A percentile compares a stretch with the other conserved stretches of the same genome.
These are phyloP conservation scores for Cyprinodon brontotheroides DNA, from an alignment of 2,113 vertebrate genomes.

Conservation along the genomic window DNA sequence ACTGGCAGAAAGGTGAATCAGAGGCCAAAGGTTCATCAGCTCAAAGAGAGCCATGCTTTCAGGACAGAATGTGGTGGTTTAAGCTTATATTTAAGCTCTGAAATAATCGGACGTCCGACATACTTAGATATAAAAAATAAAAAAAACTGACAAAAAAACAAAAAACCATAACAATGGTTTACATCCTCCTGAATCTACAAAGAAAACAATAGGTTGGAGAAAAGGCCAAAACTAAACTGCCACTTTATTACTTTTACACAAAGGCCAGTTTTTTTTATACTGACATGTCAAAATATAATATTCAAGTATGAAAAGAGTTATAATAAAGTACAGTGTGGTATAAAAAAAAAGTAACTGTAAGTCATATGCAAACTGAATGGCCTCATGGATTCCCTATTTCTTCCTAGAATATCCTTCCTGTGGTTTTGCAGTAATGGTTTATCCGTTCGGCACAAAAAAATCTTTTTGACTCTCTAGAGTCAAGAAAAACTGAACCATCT, in stretches of 20 bases:
- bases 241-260: conserved; percentile 25
- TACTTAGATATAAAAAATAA: background rate
- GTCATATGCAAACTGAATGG: background rate
- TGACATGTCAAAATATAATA: background rate
- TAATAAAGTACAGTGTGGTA: background rate
- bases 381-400: background rate
- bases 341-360: no score
- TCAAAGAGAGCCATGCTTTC: conserved; percentile 7
- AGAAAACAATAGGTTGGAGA: conserved; percentile 31
- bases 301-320: background rate
- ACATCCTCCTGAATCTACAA: conserved; percentile 9
- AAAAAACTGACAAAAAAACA: no score
- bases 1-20: conserved; percentile 30
- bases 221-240: conserved; percentile 33
- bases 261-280: conserved; percentile 18
- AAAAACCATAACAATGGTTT: background rate
- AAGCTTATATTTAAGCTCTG: background rate
- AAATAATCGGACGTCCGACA: background rate
- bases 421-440: background rate
- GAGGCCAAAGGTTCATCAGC: conserved; percentile 34
- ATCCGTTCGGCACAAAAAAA: background rate
- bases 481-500: background rate
- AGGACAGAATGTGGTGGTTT: conserved; percentile 10
- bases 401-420: background rate
- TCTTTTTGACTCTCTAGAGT: background rate